Evolutionary conservation across 1,140 invertebrate genomes (phyloP), one percentile per base, ranked within the genome.

Genomic region (Plodia interpunctella): DNA sequence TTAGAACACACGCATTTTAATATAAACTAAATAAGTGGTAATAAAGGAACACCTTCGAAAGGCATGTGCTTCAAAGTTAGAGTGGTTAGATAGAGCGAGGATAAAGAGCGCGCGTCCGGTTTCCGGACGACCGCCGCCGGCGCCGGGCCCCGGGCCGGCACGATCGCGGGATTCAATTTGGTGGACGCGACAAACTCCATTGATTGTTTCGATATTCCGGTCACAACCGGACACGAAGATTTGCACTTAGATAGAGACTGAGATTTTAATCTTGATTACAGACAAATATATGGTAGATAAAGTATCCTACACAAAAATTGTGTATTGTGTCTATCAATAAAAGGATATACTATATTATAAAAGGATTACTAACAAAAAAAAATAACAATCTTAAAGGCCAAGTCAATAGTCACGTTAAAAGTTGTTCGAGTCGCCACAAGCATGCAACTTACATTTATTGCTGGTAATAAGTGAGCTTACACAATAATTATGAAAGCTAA

Each of bases 161-260:
- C 25, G 21, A 62, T 60, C 63, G 59, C 70, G 70, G 30, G 72
- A 86, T 87, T 85, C 79, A 84, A 83, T 85, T 83, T 80, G 65
- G 71, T 65, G 71, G 72, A 63, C 72, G 76, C 75, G 75, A 78
- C 83, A 81, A 85, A 84, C 83, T 88, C 67, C 78, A 80, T 80
- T 84, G 82, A 88, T 88, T 87, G 82, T 84, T 81, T 84, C 81
- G 74, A 76, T 86, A 87, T 87, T 87, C 83, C 76, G 75, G 66
- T 80, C 83, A 80, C 78, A 83, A 76, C 72, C 69, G 38, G 38
- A 32, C 30, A 32, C 30, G 30, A 32, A 32, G 30, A 32, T 32
- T 32, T 32, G 30, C 30, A 32, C 30, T 32, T 32, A 32, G 30
- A 32, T 32, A 32, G 30, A 32, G 10, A 32, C 30, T 32, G 30